Base-by-base conservation (phyloP, 2,797 vertebrate species). In the Clarias laeviceps region DNA sequence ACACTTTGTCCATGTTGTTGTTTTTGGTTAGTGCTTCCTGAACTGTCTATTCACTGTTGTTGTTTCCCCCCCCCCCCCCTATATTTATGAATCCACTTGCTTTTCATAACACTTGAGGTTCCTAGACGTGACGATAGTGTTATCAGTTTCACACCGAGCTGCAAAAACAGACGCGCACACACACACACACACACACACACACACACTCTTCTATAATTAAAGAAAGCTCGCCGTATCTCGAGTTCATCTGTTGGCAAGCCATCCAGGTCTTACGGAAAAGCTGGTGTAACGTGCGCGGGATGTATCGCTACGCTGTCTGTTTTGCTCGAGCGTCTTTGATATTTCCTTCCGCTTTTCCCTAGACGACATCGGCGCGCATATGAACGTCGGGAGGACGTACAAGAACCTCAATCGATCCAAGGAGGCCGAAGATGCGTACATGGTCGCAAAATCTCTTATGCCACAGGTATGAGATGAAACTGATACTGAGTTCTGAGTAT, bases 331-430 rank as follows among this genome's bases (percentile, higher is more conserved):
- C 37, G 27, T 66, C 45, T 66, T 85, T 88, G 69, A 17, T 15
- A n/a, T 62, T 15, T 66, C 45, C 61, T 24, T 73, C 61, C 0
- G 40, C 64, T 80, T 80, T 68, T 85, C 12, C 45, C 18, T 92
- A 99, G 98, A 99, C 95, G 98, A 99, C 91, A 99, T 99, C 45
- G 98, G 98, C 50, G 98, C 98, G 70, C 98, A 99, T 89, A 99
- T 99, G 98, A 99, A 99, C 65, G 98, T 99, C 83, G 98, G 98
- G 92, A 96, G 98, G 94, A 99, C 98, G 80, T 99, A 99, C 86
- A 99, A 99, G 95, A 99, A 99, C 91, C 91, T 99, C 88, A 98
- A 99, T 93, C 95, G 91, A 92, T 98, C 97, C 85, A 97, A 93
- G 94, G 97, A 99, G 93, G 98, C 98, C 0, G 98, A 99, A 92